Evolutionary conservation across 2,797 vertebrate genomes (phyloP).

Genomic region (Premnoplex brunnescens): DNA sequence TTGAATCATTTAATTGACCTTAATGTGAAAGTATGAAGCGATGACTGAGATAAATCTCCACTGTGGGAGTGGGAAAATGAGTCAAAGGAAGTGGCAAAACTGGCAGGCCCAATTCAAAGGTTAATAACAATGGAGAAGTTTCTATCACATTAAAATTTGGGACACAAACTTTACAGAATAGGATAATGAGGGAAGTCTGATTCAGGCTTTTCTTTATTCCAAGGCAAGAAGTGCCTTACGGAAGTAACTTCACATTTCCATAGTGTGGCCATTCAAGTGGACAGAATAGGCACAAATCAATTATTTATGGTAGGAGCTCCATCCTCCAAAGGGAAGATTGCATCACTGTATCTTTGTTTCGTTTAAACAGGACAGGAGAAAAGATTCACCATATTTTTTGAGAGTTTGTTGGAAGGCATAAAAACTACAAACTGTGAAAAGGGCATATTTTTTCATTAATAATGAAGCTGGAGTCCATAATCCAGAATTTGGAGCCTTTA

Average conservation of each 20-base stretch:
- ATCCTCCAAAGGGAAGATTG: neutral
- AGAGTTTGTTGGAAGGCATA: neutral
- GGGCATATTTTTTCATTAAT: slow-evolving; percentile 46
- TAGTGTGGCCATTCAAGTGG: neutral
- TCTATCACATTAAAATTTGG: neutral
- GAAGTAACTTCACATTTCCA: neutral
- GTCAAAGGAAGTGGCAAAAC: neutral
- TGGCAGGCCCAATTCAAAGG: neutral
- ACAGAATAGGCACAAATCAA: neutral
- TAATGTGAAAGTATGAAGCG: neutral
- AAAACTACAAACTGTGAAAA: slow-evolving; percentile 34
- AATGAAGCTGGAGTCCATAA: slow-evolving; percentile 60
- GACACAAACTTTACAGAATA: neutral
- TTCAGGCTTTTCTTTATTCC: neutral
- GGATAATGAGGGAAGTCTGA: neutral
- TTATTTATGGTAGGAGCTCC: neutral
- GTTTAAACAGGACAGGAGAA: neutral
- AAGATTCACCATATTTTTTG: neutral
- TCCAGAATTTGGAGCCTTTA: slow-evolving; percentile 57
- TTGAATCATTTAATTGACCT: neutral
- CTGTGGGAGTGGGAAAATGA: neutral
- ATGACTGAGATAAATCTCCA: neutral
- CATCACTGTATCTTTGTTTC: neutral
- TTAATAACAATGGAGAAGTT: neutral
- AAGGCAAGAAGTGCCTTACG: neutral